Conservation (phyloP, 23 tunicate genomes). For the Oikopleura vanhoeffeni region DNA sequence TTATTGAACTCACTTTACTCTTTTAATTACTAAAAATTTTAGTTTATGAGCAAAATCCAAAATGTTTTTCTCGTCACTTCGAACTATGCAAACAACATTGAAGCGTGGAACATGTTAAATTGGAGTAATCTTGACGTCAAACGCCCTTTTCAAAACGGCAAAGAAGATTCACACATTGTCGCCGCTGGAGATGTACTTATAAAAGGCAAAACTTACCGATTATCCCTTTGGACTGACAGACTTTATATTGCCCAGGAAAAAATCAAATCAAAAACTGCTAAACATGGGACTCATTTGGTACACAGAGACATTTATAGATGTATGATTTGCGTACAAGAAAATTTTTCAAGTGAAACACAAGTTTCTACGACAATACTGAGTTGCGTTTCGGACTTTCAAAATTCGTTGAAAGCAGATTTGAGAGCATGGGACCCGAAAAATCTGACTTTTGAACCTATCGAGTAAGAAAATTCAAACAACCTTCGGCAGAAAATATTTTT, state of each 20-base stretch:
- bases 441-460: too few relatives aligned
- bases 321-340: too few relatives aligned
- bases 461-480: too few relatives aligned
- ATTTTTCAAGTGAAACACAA: too few relatives aligned
- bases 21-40: too few relatives aligned
- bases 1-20: too few relatives aligned
- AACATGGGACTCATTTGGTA: background rate
- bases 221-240: background rate
- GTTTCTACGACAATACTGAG: too few relatives aligned
- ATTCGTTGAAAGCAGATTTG: too few relatives aligned
- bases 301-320: background rate
- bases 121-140: too few relatives aligned
- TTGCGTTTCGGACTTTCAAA: too few relatives aligned
- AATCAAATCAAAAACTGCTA: background rate
- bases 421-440: too few relatives aligned
- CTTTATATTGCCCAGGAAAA: background rate
- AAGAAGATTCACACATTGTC: background rate
- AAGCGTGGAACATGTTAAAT: background rate
- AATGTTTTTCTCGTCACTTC: background rate
- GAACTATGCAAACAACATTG: background rate
- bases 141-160: background rate
- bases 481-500: too few relatives aligned
- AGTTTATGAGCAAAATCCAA: background rate
- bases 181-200: background rate
- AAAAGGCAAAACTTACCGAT: background rate